A percentile compares a stretch with the other conserved stretches of the same genome.
phyloP scores from a whole-genome alignment of 2,113 vertebrate species.

The Potamarius usumacintae region DNA sequence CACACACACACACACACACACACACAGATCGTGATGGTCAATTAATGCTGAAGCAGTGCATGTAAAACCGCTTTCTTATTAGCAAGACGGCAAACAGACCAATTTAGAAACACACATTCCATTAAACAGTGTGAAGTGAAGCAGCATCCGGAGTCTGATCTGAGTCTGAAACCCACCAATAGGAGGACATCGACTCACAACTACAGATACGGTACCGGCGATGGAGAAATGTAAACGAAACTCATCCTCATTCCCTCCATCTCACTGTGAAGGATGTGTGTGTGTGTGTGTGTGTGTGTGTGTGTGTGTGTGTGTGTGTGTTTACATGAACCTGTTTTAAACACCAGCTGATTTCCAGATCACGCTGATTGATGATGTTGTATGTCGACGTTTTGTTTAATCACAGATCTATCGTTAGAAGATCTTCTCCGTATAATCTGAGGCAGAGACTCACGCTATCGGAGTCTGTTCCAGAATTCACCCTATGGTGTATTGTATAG shows the following conservation, averaged over 20 bases:
- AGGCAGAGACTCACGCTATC: background rate
- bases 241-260: background rate
- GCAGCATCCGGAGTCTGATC: background rate
- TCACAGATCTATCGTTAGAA: background rate
- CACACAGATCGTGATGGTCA: conserved; percentile 70
- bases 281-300: background rate
- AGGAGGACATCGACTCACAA: background rate
- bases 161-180: background rate
- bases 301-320: background rate
- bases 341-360: background rate
- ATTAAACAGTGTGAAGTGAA: background rate
- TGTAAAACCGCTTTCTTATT: conserved; percentile 55
- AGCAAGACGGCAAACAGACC: conserved; percentile 49
- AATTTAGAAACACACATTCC: conserved; percentile 7
- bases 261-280: background rate
- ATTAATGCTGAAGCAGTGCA: conserved; percentile 75
- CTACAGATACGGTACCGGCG: background rate
- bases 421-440: background rate
- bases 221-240: background rate
- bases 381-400: background rate
- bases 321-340: background rate
- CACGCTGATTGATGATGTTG: background rate
- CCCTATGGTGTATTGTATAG: background rate
- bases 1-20: background rate
- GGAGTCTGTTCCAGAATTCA: background rate